Conservation (phyloP, 37 sponge, comb jelly and placozoan genomes). For the Chondrosia reniformis region DNA sequence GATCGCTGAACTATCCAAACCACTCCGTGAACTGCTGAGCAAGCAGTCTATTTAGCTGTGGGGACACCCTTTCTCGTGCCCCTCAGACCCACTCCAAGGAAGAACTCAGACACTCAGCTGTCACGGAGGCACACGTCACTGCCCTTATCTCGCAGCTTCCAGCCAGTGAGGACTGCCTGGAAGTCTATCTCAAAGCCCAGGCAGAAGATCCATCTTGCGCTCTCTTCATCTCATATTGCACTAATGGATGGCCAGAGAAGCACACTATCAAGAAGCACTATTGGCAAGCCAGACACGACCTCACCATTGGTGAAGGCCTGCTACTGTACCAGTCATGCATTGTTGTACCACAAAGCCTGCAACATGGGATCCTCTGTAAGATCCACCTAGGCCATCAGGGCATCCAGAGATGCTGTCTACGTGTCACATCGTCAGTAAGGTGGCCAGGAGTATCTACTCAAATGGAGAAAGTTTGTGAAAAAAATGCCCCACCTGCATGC, state of each 20-base stretch:
- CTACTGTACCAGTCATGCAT: background rate
- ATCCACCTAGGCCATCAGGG: background rate
- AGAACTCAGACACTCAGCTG: too few species aligned
- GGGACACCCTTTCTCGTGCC: too few species aligned
- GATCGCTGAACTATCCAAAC: conserved; percentile 15
- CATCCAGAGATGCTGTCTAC: background rate
- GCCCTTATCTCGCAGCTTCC: background rate
- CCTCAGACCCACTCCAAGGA: too few species aligned
- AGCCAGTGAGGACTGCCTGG: conserved; percentile 4
- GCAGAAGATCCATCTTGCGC: background rate
- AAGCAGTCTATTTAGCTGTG: conserved; percentile 11
- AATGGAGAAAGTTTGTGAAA: background rate
- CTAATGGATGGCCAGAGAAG: background rate
- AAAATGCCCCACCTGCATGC: background rate
- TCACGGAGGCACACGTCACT: background rate
- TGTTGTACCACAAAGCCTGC: background rate
- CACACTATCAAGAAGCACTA: background rate
- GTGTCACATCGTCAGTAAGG: background rate
- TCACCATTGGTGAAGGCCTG: background rate
- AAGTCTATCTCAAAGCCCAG: background rate
- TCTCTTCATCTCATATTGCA: background rate
- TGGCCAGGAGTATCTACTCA: background rate
- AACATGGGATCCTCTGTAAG: background rate
- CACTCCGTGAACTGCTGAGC: conserved; percentile 27
- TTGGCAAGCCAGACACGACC: background rate